These are phyloP conservation scores for Synodontis membranacea DNA, from an alignment of 2,113 vertebrate genomes.

Conservation along the genomic window DNA sequence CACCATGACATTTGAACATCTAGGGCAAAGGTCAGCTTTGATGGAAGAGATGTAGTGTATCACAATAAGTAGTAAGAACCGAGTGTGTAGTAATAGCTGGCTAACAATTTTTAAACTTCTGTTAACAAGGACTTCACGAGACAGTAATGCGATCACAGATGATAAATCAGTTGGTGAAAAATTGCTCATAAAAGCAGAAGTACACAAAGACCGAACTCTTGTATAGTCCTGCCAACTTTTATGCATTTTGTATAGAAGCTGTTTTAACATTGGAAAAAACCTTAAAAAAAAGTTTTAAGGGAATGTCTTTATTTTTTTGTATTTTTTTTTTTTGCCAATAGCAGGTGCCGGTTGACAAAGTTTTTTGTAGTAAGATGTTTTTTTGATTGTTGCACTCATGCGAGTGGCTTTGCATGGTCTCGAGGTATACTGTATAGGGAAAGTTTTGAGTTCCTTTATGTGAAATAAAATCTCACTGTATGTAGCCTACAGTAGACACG, in stretches of 20 bases:
- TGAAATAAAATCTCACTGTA: background rate
- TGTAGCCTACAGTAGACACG: no score
- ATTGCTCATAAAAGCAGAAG: background rate
- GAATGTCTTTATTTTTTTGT: no score
- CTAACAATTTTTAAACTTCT: background rate
- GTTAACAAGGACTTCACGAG: background rate
- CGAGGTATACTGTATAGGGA: background rate
- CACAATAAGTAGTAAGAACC: background rate
- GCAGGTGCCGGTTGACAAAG: background rate
- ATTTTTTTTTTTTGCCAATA: no score
- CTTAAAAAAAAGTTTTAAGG: no score
- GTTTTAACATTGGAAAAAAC: background rate
- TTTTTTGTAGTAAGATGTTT: background rate
- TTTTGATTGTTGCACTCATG: background rate
- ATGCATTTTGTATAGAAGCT: background rate
- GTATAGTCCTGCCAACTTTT: background rate
- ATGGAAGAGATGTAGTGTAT: slow-evolving; percentile 4
- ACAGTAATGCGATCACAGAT: background rate
- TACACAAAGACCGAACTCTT: background rate
- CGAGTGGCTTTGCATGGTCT: background rate
- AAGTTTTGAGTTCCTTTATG: background rate
- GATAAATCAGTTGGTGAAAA: background rate
- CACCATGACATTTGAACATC: slow-evolving; percentile 27
- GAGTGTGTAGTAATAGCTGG: background rate
- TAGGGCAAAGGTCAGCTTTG: slow-evolving; percentile 27